Conservation (phyloP, 2,888 invertebrate species). For the Temnothorax rugatulus region DNA sequence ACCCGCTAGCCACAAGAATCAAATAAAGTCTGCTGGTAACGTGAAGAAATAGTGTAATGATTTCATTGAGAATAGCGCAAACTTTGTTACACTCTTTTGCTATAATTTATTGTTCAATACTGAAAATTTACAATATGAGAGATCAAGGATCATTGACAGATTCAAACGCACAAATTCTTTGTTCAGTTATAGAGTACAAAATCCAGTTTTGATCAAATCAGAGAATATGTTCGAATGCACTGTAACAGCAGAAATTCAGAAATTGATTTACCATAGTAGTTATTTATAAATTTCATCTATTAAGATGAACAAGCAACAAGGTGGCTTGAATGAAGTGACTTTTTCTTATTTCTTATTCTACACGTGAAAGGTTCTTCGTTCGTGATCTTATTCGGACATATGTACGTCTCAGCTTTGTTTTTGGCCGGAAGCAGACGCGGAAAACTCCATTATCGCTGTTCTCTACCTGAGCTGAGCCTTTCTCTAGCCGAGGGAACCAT, state of each 20-base stretch:
- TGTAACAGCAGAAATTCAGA: conserved; percentile 37
- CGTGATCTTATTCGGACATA: conserved; percentile 56
- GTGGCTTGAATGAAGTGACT: conserved; percentile 61
- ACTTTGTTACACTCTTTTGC: neutral
- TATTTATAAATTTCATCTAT: conserved; percentile 45
- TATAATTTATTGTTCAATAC: conserved; percentile 6
- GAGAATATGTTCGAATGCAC: neutral
- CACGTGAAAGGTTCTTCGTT: conserved; percentile 32
- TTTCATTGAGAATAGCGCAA: conserved; percentile 6
- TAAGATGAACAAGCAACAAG: conserved; percentile 45
- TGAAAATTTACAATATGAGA: neutral
- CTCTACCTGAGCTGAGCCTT: conserved; percentile 62
- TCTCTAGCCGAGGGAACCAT: conserved; percentile 62
- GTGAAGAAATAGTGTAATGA: neutral
- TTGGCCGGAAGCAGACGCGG: conserved; percentile 53
- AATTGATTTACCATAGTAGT: conserved; percentile 51
- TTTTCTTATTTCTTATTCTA: conserved; percentile 52
- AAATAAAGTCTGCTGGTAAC: conserved; percentile 13
- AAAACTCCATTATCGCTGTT: conserved; percentile 76
- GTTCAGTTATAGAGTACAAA: neutral
- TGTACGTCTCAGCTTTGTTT: conserved; percentile 63
- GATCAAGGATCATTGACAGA: neutral
- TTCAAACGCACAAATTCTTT: neutral
- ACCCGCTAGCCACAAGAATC: conserved; percentile 15
- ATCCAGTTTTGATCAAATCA: neutral